A percentile compares a stretch with the other conserved stretches of the same genome.
phyloP scores from a whole-genome alignment of 2,797 vertebrate species.

The Phalloptychus januarius region DNA sequence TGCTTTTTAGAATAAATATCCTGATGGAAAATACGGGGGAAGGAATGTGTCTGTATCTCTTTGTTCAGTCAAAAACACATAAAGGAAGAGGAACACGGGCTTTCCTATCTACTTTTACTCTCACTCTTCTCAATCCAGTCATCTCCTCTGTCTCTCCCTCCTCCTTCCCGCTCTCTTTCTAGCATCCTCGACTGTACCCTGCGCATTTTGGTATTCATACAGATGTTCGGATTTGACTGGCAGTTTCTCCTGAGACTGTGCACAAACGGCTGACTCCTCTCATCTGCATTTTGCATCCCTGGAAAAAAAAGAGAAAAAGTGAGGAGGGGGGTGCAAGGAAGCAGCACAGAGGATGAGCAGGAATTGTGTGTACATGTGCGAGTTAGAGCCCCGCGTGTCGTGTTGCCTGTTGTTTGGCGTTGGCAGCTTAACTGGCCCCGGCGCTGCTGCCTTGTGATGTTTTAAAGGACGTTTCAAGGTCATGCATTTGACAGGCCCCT shows the following conservation, averaged over 20 bases:
- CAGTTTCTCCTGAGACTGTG: constrained; percentile 81
- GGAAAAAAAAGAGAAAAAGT: constrained; percentile 60
- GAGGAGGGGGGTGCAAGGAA: constrained; percentile 58
- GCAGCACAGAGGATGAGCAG: constrained; percentile 57
- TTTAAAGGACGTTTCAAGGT: constrained; percentile 84
- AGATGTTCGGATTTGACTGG: constrained; percentile 82
- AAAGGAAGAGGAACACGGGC: constrained; percentile 67
- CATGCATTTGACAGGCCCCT: constrained; percentile 69
- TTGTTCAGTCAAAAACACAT: constrained; percentile 75
- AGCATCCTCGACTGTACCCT: constrained; percentile 57
- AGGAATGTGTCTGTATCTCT: constrained; percentile 74
- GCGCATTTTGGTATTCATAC: constrained; percentile 81
- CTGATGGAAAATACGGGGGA: constrained; percentile 74
- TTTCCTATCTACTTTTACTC: constrained; percentile 70
- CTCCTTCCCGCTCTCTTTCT: constrained; percentile 37
- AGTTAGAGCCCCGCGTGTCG: constrained; percentile 13
- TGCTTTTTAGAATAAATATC: constrained; percentile 80
- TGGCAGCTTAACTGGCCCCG: constrained; percentile 71
- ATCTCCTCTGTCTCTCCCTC: constrained; percentile 28
- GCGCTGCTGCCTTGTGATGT: constrained; percentile 70
- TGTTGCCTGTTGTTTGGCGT: constrained; percentile 63
- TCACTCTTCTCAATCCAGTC: constrained; percentile 61
- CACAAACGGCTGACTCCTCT: constrained; percentile 79
- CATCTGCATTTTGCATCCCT: constrained; percentile 85
- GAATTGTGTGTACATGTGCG: constrained; percentile 17